phyloP scores from a whole-genome alignment of 2,797 vertebrate species.

The Perdix hodgsoniae region DNA sequence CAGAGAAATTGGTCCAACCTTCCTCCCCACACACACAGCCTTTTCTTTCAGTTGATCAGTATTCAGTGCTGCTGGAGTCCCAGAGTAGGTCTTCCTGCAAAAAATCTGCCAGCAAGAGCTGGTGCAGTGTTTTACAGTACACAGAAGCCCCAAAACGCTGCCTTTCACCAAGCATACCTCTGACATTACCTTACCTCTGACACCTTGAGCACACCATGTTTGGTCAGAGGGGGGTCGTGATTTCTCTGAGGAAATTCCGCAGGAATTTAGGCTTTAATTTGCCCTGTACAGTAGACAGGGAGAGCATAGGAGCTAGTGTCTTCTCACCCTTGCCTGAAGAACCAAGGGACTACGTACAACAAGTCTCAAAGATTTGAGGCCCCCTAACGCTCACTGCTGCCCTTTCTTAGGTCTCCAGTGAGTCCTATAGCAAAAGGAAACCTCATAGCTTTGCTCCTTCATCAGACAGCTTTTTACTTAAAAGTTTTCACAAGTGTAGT shows the following conservation, averaged over 20 bases:
- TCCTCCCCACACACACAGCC: background rate
- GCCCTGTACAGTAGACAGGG: background rate
- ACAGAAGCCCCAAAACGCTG: background rate
- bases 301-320: background rate
- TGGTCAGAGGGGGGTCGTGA: background rate
- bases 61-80: background rate
- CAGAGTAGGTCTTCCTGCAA: conserved; percentile 28
- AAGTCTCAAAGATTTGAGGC: background rate
- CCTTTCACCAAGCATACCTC: background rate
- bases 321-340: background rate
- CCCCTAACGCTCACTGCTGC: background rate
- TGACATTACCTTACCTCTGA: background rate
- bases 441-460: background rate
- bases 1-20: conserved; percentile 8
- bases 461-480: background rate
- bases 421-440: background rate
- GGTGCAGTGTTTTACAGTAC: background rate
- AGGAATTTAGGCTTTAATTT: background rate
- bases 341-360: background rate
- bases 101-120: conserved; percentile 18
- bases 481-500: background rate
- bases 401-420: background rate
- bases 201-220: background rate
- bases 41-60: conserved; percentile 29
- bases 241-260: background rate